A percentile compares a stretch with the other conserved stretches of the same genome.
phyloP scores from a whole-genome alignment of 2,797 vertebrate species.

The Alauda arvensis region DNA sequence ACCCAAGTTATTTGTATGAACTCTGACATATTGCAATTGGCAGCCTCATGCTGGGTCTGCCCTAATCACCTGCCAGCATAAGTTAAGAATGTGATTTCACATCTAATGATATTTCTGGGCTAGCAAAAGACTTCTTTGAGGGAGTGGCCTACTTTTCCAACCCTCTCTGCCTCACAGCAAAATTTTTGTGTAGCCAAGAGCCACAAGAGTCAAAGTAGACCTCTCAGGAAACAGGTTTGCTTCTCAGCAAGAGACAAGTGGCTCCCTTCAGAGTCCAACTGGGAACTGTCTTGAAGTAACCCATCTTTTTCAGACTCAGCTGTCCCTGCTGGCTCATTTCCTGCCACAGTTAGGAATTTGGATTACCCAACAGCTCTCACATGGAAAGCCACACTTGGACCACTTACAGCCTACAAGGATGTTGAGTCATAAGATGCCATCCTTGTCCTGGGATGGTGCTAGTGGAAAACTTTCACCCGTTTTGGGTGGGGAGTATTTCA shows the following conservation, averaged over 20 bases:
- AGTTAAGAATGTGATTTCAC: conserved; percentile 56
- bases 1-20: not conserved
- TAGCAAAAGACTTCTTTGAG: conserved; percentile 1
- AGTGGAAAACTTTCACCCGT: not conserved
- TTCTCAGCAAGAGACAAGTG: not conserved
- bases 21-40: conserved; percentile 45
- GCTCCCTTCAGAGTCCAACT: not conserved
- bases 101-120: conserved; percentile 39
- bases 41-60: conserved; percentile 34
- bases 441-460: not conserved
- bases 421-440: not conserved
- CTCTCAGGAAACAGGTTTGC: not conserved
- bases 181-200: not conserved
- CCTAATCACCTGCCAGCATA: conserved; percentile 57
- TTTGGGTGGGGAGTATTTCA: not conserved
- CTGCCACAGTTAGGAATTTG: conserved; percentile 17
- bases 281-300: not conserved
- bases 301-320: not conserved
- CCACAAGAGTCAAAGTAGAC: not conserved
- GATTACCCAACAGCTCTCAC: not conserved
- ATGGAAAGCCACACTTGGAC: not conserved
- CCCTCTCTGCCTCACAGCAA: not conserved
- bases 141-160: conserved; percentile 24
- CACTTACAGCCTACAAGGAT: not conserved
- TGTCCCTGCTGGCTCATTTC: conserved; percentile 15